Conservation (phyloP, 2,113 vertebrate species). For the Platycercus adscitus region DNA sequence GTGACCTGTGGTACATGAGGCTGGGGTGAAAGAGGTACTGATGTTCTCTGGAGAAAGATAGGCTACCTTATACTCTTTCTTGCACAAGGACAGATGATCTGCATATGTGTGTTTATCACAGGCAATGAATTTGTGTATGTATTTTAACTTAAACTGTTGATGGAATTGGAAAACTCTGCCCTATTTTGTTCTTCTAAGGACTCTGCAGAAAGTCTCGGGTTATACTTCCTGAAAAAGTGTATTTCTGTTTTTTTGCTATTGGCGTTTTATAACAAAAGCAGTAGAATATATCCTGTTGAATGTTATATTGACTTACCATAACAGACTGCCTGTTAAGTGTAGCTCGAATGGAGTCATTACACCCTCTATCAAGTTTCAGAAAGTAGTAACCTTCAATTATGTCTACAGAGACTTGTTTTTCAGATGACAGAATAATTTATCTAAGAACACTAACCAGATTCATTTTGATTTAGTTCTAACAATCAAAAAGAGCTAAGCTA, state of each 20-base stretch:
- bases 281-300: constrained; percentile 54
- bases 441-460: constrained; percentile 74
- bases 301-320: constrained; percentile 56
- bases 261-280: constrained; percentile 62
- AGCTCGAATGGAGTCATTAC: constrained; percentile 62
- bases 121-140: not conserved
- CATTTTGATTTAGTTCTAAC: constrained; percentile 43
- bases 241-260: not conserved
- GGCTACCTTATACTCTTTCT: not conserved
- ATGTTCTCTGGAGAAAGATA: not conserved
- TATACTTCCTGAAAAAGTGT: not conserved
- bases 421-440: constrained; percentile 79
- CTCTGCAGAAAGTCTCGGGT: not conserved
- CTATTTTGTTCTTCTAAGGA: not conserved
- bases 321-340: constrained; percentile 27
- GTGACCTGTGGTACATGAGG: rapidly evolving
- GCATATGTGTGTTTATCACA: rapidly evolving
- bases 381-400: constrained; percentile 76
- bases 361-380: constrained; percentile 73
- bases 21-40: not conserved
- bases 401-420: constrained; percentile 71
- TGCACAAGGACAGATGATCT: not conserved
- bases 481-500: not conserved
- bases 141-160: not conserved
- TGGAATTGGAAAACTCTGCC: not conserved